A percentile compares a stretch with the other conserved stretches of the same genome.
Conservation (phyloP, 2,113 vertebrate species). For the Planiliza haematocheilus region DNA sequence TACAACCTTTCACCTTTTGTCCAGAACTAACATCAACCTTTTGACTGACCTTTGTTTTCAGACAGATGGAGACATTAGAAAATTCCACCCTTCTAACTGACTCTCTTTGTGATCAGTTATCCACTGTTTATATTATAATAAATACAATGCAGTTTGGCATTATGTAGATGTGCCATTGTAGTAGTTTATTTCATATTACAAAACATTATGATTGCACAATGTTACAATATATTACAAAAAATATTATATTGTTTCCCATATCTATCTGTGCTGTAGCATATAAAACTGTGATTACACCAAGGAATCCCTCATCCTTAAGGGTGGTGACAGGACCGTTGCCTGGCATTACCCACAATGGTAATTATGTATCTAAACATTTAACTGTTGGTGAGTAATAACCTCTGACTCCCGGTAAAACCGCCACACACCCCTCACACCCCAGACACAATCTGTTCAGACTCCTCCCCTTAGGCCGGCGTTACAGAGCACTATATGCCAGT, state of each 20-base stretch:
- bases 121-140: slow-evolving; percentile 24
- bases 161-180: no score
- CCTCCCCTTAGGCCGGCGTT: no score
- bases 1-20: slow-evolving; percentile 61
- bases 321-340: background rate
- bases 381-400: background rate
- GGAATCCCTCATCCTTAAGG: background rate
- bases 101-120: slow-evolving; percentile 33
- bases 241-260: no score
- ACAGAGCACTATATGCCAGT: no score
- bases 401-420: no score
- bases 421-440: no score
- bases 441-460: no score
- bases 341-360: background rate
- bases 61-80: slow-evolving; percentile 49
- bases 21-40: slow-evolving; percentile 60
- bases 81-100: slow-evolving; percentile 16
- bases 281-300: background rate
- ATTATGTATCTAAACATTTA: slow-evolving; percentile 10
- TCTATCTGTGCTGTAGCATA: background rate
- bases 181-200: background rate
- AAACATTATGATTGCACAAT: background rate
- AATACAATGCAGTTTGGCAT: background rate
- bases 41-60: slow-evolving; percentile 58
- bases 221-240: background rate